Conservation (phyloP, 2,113 vertebrate species). For the Cololabis saira region DNA sequence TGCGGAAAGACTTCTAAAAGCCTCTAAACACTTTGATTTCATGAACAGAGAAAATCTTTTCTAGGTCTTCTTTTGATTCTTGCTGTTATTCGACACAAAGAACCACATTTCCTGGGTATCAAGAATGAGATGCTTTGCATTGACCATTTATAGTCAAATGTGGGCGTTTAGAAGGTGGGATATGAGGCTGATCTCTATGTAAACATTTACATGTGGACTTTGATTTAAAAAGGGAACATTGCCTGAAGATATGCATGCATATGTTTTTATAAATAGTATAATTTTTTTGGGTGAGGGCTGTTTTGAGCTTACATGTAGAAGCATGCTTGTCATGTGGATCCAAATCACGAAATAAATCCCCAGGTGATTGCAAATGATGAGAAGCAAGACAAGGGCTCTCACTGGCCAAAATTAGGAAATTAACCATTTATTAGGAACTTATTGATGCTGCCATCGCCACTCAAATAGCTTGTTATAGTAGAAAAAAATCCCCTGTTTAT, state of each 20-base stretch:
- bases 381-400: too few species aligned
- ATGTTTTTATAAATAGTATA: too few species aligned
- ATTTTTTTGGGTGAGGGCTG: too few species aligned
- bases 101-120: constrained; percentile 3
- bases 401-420: too few species aligned
- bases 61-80: not conserved
- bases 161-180: not conserved
- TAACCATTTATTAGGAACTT: too few species aligned
- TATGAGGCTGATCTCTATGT: not conserved
- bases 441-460: too few species aligned
- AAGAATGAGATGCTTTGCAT: not conserved
- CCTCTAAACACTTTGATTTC: not conserved
- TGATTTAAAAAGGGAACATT: not conserved
- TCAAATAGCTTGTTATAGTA: too few species aligned
- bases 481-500: too few species aligned
- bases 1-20: not conserved
- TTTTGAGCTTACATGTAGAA: too few species aligned
- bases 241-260: not conserved
- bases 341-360: too few species aligned
- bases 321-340: too few species aligned
- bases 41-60: not conserved
- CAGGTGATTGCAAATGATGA: too few species aligned
- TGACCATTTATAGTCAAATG: not conserved
- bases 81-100: not conserved
- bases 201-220: not conserved